A percentile compares a stretch with the other conserved stretches of the same genome.
Conservation (phyloP, 2,888 invertebrate species). For the Anarsia innoxiella region DNA sequence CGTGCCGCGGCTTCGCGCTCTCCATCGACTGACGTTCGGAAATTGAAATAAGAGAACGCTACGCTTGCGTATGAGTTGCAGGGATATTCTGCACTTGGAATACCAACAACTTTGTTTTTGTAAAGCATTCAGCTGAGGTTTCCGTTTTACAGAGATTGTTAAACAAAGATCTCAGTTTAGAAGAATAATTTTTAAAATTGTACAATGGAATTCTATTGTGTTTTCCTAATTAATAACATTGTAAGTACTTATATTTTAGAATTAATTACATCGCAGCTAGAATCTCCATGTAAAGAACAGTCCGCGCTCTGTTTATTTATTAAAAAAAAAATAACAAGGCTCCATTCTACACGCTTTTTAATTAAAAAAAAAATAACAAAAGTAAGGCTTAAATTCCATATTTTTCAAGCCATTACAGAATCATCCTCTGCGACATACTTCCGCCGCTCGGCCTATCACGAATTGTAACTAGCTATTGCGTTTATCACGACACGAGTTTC, state of each 20-base stretch:
- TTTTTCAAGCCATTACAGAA: constrained; percentile 14
- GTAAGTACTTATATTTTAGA: not conserved
- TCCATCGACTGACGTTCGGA: constrained; percentile 24
- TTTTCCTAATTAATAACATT: not conserved
- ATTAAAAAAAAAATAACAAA: too few relatives aligned
- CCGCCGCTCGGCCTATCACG: constrained; percentile 22
- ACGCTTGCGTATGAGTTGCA: constrained; percentile 19
- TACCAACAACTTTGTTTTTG: too few relatives aligned
- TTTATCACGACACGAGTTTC: constrained; percentile 11
- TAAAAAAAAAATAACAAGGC: too few relatives aligned
- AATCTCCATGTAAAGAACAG: too few relatives aligned
- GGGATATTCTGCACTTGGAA: constrained; percentile 15
- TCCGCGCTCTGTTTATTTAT: too few relatives aligned
- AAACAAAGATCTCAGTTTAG: too few relatives aligned
- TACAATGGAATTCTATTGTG: not conserved
- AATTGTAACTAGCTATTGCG: constrained; percentile 12
- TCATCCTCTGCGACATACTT: constrained; percentile 14
- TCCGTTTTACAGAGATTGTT: too few relatives aligned
- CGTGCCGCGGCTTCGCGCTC: constrained; percentile 29
- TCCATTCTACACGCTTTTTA: too few relatives aligned
- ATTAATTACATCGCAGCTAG: too few relatives aligned
- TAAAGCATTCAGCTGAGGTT: too few relatives aligned
- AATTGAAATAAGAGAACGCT: constrained; percentile 25
- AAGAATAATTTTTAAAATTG: too few relatives aligned
- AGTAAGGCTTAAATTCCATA: too few relatives aligned